These are phyloP conservation scores for Pseudotriccus pelzelni DNA, from an alignment of 2,797 vertebrate genomes.

Conservation along the genomic window DNA sequence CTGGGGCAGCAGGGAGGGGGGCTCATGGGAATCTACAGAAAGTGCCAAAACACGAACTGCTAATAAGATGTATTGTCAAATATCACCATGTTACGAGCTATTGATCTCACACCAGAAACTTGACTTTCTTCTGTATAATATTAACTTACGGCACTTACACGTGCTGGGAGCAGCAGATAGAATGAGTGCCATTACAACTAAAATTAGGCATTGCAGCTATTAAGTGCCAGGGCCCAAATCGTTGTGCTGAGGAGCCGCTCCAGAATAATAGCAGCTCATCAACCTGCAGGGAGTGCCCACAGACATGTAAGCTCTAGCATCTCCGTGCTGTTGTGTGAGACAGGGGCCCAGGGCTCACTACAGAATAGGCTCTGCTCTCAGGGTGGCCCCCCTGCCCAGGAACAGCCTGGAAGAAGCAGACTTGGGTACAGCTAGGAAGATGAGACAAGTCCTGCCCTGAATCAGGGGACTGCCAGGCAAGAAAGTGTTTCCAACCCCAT, in stretches of 20 bases:
- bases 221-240: not conserved
- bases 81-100: constrained; percentile 25
- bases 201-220: not conserved
- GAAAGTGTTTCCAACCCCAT: not conserved
- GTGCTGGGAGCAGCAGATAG: not conserved
- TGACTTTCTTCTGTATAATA: not conserved
- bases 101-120: not conserved
- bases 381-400: not conserved
- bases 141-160: constrained; percentile 10
- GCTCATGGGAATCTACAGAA: not conserved
- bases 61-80: constrained; percentile 57
- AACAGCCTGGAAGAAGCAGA: not conserved
- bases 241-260: not conserved
- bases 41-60: constrained; percentile 44
- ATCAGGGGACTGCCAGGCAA: not conserved
- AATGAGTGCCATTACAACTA: not conserved
- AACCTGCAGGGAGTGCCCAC: not conserved
- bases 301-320: fast-evolving
- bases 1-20: not conserved
- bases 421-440: not conserved
- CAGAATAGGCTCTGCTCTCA: not conserved
- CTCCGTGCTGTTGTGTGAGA: fast-evolving
- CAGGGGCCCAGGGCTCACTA: not conserved
- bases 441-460: not conserved
- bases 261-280: not conserved